Evolutionary conservation across 2,888 invertebrate genomes (phyloP), one percentile per base, ranked within the genome.

Genomic region (Drosophila limbata): DNA sequence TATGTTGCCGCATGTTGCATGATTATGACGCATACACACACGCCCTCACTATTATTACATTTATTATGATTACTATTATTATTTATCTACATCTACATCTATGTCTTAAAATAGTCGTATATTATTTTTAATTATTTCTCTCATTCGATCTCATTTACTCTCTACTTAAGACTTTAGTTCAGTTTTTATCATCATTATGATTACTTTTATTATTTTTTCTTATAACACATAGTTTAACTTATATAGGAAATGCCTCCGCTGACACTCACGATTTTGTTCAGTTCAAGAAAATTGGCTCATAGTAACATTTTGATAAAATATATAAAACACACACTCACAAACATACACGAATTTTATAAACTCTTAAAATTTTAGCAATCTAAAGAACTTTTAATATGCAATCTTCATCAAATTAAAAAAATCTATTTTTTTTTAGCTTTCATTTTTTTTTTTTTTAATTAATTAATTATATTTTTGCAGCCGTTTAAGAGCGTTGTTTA

Each of bases 1-100:
- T 84, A 87, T 88, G 79, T 88, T 84, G 79, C 70, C 81, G 91
- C 90, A 91, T 90, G 90, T 71, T 91, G 91, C 90, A 90, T 90
- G 90, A 80, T 75, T 79, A 70, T 81, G 73, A 84, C 57, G 79
- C 82, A 81, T 80, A 80, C 77, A 77, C 77, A 74, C 62, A 76
- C 69, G 60, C 51, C 72, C 64, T 50, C 59, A 81, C 63, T 48
- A 61, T 42, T 60, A 72, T 47, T 42, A 61, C 10, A 63, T 33
- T 60, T 53, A 63, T 68, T 70, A 61, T 57, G 48, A 63, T 47
- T 63, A 66, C 71, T 73, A 73, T 79, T 62, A 61, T 81, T 68
- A 62, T 39, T 69, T 75, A 69, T 37, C 68, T 44, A 55, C 28
- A 28, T 28, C 6, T 28, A 28, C 8, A 28, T 28, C 8, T 44